Evolutionary conservation across 2,888 invertebrate genomes (phyloP).

Genomic region (Watsonalla binaria): DNA sequence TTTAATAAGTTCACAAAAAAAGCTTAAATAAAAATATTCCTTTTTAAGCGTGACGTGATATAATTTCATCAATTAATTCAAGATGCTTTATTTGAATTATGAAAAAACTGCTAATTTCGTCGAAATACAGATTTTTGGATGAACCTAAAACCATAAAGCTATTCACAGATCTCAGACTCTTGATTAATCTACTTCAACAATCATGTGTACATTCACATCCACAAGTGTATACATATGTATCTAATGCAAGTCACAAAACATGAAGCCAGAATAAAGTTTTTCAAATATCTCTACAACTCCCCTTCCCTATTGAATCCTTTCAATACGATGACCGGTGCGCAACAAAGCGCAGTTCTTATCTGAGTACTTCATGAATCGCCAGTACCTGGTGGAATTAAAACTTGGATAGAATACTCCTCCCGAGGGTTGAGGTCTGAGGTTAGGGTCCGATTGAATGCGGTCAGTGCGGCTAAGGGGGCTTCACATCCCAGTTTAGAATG

Average conservation of each 20-base stretch:
- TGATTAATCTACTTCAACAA: too few species aligned
- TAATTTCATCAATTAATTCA: too few species aligned
- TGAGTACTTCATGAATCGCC: constrained; percentile 50
- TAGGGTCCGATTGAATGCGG: constrained; percentile 66
- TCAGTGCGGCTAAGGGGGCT: constrained; percentile 40
- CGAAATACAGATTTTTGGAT: too few species aligned
- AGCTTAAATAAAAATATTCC: too few species aligned
- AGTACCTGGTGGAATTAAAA: constrained; percentile 53
- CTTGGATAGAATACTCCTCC: constrained; percentile 46
- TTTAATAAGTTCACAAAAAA: too few species aligned
- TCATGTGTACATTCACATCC: too few species aligned
- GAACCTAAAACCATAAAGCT: too few species aligned
- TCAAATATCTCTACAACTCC: not conserved
- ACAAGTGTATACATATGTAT: not conserved
- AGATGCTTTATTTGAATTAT: too few species aligned
- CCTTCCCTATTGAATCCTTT: constrained; percentile 1
- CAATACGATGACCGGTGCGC: not conserved
- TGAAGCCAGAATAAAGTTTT: not conserved
- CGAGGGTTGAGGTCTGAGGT: constrained; percentile 50
- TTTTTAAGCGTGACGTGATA: too few species aligned
- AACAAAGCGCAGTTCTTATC: constrained; percentile 45
- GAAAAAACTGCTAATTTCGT: too few species aligned
- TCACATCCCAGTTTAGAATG: constrained; percentile 33
- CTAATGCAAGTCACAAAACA: too few species aligned
- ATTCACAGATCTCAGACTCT: too few species aligned